Evolutionary conservation across 2,797 vertebrate species (phyloP).

Genomic region (Sebastes jordani): DNA sequence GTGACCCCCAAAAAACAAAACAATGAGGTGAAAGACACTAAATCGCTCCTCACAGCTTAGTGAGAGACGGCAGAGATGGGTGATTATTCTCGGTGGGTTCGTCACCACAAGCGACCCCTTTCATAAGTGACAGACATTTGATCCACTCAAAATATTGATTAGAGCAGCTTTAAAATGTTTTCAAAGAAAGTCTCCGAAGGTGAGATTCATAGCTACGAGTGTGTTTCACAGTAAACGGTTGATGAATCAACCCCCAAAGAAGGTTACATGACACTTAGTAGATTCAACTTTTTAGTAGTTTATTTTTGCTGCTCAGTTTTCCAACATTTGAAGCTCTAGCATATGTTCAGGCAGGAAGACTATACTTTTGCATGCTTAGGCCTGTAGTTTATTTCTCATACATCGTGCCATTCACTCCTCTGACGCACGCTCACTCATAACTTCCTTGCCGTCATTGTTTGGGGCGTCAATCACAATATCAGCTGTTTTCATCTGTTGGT

Average conservation of each 20-base stretch:
- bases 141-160: background rate
- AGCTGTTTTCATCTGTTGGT: no score
- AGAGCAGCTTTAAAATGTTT: background rate
- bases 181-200: background rate
- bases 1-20: background rate
- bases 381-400: no score
- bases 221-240: background rate
- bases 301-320: no score
- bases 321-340: no score
- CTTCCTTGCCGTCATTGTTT: no score
- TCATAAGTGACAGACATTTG: background rate
- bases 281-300: no score
- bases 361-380: no score
- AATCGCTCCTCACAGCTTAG: background rate
- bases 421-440: no score
- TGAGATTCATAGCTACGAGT: background rate
- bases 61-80: background rate
- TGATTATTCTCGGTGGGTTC: background rate
- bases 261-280: no score
- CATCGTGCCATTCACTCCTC: no score
- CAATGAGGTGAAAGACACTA: background rate
- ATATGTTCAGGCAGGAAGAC: no score
- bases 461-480: no score
- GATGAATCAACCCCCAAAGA: background rate
- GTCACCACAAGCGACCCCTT: background rate